A percentile compares a stretch with the other conserved stretches of the same genome.
These are phyloP conservation scores for Tachina fera DNA, from an alignment of 2,888 invertebrate species.

Conservation along the genomic window DNA sequence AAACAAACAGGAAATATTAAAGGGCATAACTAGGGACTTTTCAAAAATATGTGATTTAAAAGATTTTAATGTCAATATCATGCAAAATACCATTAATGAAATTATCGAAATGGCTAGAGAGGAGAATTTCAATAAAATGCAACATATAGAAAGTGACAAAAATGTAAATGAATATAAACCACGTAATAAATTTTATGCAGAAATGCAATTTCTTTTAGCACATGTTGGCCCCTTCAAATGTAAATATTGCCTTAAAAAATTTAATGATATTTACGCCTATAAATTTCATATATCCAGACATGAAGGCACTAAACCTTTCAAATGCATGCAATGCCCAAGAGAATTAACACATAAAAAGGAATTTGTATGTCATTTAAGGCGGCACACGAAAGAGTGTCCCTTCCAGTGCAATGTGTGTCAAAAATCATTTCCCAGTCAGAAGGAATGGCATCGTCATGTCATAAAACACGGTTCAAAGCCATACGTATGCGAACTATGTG, in stretches of 20 bases:
- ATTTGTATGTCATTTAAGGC: constrained; percentile 62
- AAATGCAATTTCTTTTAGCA: constrained; percentile 56
- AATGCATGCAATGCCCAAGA: constrained; percentile 62
- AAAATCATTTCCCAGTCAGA: constrained; percentile 64
- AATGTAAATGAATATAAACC: constrained; percentile 29
- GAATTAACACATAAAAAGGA: constrained; percentile 66
- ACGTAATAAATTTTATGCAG: constrained; percentile 41
- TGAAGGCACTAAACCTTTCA: constrained; percentile 64
- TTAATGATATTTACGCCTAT: constrained; percentile 57
- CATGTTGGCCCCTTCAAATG: constrained; percentile 66
- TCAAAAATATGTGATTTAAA: constrained; percentile 19
- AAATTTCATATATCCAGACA: constrained; percentile 66
- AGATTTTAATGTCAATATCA: constrained; percentile 35
- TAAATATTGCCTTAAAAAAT: constrained; percentile 45
- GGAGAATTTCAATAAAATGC: constrained; percentile 47
- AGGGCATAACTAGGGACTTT: constrained; percentile 26
- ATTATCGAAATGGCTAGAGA: constrained; percentile 55
- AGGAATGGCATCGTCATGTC: constrained; percentile 66
- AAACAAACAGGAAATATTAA: constrained; percentile 56
- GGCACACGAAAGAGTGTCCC: constrained; percentile 67
- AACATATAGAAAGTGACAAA: constrained; percentile 1
- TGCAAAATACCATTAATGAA: constrained; percentile 62
- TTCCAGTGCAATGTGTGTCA: constrained; percentile 59
- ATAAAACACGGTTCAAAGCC: constrained; percentile 67
- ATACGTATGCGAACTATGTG: constrained; percentile 65